Conservation (phyloP, 2,888 invertebrate genomes). For the Leptura quadrifasciata region DNA sequence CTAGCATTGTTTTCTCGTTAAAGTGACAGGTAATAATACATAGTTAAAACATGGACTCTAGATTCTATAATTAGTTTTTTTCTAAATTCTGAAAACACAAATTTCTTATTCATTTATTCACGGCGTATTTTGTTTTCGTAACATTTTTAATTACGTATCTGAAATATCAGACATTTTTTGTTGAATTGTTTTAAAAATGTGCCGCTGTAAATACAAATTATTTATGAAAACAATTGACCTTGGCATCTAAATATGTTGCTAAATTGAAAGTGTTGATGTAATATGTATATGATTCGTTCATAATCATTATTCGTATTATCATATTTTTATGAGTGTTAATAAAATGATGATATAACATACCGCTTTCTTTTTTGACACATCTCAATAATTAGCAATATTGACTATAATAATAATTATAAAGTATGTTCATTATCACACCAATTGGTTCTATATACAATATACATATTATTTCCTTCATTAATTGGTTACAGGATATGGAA, state of each 20-base stretch:
- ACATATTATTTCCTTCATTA: background rate
- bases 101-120: background rate
- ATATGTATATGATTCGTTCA: background rate
- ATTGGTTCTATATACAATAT: background rate
- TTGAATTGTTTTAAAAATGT: constrained; percentile 10
- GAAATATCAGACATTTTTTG: background rate
- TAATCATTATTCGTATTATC: background rate
- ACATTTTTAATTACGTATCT: background rate
- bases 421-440: background rate
- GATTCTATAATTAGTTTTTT: background rate
- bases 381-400: background rate
- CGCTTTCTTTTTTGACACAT: background rate
- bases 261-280: background rate
- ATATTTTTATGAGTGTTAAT: background rate
- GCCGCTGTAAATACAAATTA: constrained; percentile 1
- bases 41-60: background rate
- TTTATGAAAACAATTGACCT: constrained; percentile 15
- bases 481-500: background rate
- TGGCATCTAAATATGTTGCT: constrained; percentile 16
- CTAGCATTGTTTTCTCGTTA: too few relatives aligned
- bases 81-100: background rate
- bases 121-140: background rate
- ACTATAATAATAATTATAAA: background rate
- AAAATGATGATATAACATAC: constrained; percentile 3
- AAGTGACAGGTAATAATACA: too few relatives aligned